A percentile compares a stretch with the other conserved stretches of the same genome.
These are phyloP conservation scores for Myodes glareolus DNA, from an alignment of 2,113 vertebrate genomes.

Conservation along the genomic window DNA sequence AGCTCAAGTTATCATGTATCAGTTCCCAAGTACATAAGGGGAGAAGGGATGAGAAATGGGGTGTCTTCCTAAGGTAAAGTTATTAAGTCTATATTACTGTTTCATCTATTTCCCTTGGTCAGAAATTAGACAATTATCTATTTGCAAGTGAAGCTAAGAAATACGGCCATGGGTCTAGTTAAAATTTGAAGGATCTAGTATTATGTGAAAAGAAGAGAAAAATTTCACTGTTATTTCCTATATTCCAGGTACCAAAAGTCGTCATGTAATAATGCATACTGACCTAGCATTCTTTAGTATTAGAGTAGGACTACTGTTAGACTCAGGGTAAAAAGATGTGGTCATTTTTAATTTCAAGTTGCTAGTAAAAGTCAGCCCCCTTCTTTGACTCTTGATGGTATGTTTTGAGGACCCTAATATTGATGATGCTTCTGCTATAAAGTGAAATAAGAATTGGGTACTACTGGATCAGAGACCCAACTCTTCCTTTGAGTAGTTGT, in stretches of 20 bases:
- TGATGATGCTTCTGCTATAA: neutral
- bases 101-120: constrained; percentile 2
- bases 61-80: neutral
- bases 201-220: neutral
- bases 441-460: neutral
- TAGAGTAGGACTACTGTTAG: neutral
- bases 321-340: neutral
- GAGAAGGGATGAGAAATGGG: neutral
- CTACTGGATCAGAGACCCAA: neutral
- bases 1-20: neutral
- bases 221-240: neutral
- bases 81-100: neutral
- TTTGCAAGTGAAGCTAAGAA: neutral
- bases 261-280: neutral
- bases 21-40: neutral
- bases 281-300: neutral
- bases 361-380: neutral
- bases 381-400: constrained; percentile 2
- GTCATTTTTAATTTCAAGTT: neutral
- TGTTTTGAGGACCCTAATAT: neutral
- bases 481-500: neutral
- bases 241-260: neutral
- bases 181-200: neutral
- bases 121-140: neutral
- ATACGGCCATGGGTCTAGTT: neutral